Conservation (phyloP, 2,113 vertebrate species). For the Centropus bengalensis region DNA sequence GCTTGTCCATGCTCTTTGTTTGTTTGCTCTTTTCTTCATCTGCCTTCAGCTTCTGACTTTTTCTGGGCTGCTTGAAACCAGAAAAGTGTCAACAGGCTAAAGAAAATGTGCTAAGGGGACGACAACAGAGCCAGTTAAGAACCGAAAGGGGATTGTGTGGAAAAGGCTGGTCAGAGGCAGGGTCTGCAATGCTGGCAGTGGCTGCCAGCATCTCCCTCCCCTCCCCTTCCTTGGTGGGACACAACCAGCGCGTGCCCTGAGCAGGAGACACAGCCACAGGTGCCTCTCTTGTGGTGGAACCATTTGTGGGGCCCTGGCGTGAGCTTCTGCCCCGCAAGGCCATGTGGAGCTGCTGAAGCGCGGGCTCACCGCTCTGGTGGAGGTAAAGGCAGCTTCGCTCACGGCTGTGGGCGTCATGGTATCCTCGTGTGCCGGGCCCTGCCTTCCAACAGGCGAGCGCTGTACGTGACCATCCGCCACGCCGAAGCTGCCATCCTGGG, state of each 20-base stretch:
- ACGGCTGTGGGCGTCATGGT: accelerated
- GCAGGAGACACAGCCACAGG: no score
- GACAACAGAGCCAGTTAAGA: neutral
- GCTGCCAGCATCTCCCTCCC: accelerated
- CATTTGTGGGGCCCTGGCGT: accelerated
- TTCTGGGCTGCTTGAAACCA: neutral
- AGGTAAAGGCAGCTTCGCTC: neutral
- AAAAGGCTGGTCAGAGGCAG: accelerated
- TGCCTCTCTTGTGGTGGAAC: no score
- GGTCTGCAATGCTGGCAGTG: no score
- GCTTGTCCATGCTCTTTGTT: neutral
- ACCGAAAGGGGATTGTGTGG: no score
- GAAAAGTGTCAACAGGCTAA: neutral
- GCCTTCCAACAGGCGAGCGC: neutral
- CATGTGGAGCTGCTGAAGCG: accelerated
- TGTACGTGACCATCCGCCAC: accelerated
- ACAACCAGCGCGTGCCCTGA: no score
- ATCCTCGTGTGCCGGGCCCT: accelerated
- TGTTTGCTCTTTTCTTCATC: neutral
- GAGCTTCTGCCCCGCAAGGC: neutral
- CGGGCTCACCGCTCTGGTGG: accelerated
- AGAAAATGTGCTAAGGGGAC: neutral
- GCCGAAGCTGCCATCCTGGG: accelerated
- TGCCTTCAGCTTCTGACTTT: neutral
- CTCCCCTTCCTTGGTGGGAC: no score